Conservation (phyloP, 2,797 vertebrate species). For the Periparus ater region DNA sequence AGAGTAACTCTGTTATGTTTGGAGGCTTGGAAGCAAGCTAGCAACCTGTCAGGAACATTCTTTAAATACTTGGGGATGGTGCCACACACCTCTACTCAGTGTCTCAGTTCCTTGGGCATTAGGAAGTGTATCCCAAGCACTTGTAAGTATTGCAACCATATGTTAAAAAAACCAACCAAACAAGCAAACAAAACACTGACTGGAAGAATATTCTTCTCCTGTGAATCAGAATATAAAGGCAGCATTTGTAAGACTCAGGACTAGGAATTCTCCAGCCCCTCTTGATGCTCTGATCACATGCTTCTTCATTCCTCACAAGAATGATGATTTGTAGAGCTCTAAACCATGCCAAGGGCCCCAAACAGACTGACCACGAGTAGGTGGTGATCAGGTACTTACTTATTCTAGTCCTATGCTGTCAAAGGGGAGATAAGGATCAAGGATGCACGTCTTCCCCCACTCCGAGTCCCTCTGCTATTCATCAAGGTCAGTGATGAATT, state of each 20-base stretch:
- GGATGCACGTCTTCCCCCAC: fast-evolving
- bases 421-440: background rate
- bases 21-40: background rate
- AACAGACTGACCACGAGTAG: background rate
- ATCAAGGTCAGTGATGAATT: background rate
- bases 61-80: background rate
- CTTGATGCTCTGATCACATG: background rate
- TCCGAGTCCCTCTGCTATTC: background rate
- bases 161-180: background rate
- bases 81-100: background rate
- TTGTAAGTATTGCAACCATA: background rate
- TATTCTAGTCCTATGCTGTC: background rate
- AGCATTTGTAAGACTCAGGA: background rate
- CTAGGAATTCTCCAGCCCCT: background rate
- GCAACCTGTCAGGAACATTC: background rate
- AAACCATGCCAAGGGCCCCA: background rate
- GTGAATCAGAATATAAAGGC: background rate
- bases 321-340: background rate
- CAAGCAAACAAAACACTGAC: background rate
- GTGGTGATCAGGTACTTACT: background rate
- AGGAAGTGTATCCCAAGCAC: background rate
- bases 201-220: background rate
- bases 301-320: background rate
- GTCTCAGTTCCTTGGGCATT: background rate
- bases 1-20: background rate